Base-by-base conservation (phyloP, 2,888 invertebrate genomes). In the Ophion obscuratus region DNA sequence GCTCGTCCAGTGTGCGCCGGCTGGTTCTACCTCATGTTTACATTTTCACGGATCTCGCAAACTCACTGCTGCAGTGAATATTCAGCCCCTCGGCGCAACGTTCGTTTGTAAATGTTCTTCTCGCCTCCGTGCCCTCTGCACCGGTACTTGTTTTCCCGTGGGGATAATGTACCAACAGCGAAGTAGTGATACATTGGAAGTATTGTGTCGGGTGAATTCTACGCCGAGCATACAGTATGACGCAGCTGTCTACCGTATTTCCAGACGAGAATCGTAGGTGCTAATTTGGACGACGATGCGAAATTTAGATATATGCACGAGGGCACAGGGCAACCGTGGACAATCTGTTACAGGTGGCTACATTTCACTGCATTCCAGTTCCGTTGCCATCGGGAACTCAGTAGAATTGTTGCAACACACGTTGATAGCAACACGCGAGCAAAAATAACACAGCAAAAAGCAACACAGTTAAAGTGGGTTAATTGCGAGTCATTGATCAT, bases 61-160 rank as follows among this genome's bases (percentile, higher is more conserved):
- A 73, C 78, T 85, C 77, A 36, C 31, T 75, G 75, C 81, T 79
- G 62, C 78, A 74, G 78, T 75, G 74, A 81, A 85, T 81, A 85
- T 85, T 75, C 70, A 84, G 70, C 40, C 68, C 62, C 70, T 57
- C 66, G 68, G 68, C 64, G 67, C 74, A 78, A 74, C 67, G 81
- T 68, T 81, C 64, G 53, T 78, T 66, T 57, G 57, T 57, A 76
- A 78, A 78, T 74, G 62, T 66, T 74, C 78, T 62, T 67, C 73
- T 40, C 40, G 40, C 9, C 40, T 77, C 73, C n/a, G 24, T 24
- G 47, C 70, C 27, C 64, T 71, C 64, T 66, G 77, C 47, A 73
- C n/a, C 64, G n/a, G 31, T 57, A 59, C n/a, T 61, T 67, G 73
- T 73, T 73, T 74, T 83, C 70, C n/a, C 76, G 71, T 71, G 71